phyloP scores from a whole-genome alignment of 2,113 vertebrate species.

The Engystomops pustulosus region DNA sequence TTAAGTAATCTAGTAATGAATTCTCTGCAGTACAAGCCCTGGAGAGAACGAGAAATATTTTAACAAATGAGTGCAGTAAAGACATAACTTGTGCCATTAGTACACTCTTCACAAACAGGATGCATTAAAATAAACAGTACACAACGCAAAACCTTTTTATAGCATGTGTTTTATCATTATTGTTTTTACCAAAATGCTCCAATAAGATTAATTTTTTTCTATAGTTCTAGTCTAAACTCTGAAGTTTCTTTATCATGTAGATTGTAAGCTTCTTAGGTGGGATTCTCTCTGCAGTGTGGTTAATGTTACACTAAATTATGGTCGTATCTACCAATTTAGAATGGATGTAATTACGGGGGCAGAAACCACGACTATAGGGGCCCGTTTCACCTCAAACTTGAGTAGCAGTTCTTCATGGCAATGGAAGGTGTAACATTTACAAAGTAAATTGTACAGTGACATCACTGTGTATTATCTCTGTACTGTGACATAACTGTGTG shows the following conservation, averaged over 20 bases:
- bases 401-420: no score
- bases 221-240: no score
- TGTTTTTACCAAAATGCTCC: not conserved
- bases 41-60: slow-evolving; percentile 25
- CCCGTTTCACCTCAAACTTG: no score
- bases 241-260: no score
- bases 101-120: not conserved
- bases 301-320: not conserved
- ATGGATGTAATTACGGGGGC: no score
- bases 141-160: not conserved
- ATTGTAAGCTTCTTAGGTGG: not conserved
- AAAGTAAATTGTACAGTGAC: no score
- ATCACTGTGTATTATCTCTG: no score
- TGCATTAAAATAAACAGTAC: not conserved
- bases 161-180: not conserved
- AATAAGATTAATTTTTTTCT: not conserved
- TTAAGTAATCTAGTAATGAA: slow-evolving; percentile 33
- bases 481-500: no score
- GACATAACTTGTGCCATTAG: not conserved
- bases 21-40: slow-evolving; percentile 11
- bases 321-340: no score
- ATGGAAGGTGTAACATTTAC: no score
- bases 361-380: no score
- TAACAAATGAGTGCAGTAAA: slow-evolving; percentile 31
- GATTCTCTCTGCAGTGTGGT: not conserved